These are phyloP conservation scores for Hylomyscus alleni DNA, from an alignment of 2,797 vertebrate species.

Conservation along the genomic window DNA sequence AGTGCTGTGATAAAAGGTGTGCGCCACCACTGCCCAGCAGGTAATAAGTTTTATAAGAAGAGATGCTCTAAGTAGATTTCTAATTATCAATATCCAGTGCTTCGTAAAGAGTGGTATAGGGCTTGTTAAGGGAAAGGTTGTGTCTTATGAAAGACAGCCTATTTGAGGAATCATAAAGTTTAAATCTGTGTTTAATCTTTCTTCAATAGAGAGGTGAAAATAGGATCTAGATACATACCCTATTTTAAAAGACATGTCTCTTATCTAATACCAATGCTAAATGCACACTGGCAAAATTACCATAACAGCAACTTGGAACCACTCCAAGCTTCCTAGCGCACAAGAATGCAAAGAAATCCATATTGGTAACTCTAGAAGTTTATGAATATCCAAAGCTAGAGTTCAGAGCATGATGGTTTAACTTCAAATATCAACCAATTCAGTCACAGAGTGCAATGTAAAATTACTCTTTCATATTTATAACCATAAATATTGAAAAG, in stretches of 20 bases:
- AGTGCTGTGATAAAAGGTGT: no score
- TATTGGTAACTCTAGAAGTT: not conserved
- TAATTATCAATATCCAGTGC: slow-evolving; percentile 35
- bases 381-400: not conserved
- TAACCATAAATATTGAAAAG: slow-evolving; percentile 81
- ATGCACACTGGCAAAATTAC: not conserved
- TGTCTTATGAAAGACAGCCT: not conserved
- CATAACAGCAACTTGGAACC: not conserved
- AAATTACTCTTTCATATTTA: slow-evolving; percentile 84
- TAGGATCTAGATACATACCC: not conserved
- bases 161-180: slow-evolving; percentile 12
- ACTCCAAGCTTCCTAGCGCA: not conserved
- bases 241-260: not conserved
- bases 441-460: slow-evolving; percentile 62
- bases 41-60: not conserved
- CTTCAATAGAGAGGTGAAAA: not conserved
- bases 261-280: not conserved
- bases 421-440: not conserved
- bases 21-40: no score
- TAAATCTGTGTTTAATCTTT: slow-evolving; percentile 5
- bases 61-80: not conserved
- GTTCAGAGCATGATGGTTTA: not conserved
- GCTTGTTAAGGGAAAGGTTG: not conserved
- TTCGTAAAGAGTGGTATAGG: slow-evolving; percentile 19
- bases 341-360: slow-evolving; percentile 2